These are phyloP conservation scores for Caloenas nicobarica DNA, from an alignment of 2,113 vertebrate genomes.

Conservation along the genomic window DNA sequence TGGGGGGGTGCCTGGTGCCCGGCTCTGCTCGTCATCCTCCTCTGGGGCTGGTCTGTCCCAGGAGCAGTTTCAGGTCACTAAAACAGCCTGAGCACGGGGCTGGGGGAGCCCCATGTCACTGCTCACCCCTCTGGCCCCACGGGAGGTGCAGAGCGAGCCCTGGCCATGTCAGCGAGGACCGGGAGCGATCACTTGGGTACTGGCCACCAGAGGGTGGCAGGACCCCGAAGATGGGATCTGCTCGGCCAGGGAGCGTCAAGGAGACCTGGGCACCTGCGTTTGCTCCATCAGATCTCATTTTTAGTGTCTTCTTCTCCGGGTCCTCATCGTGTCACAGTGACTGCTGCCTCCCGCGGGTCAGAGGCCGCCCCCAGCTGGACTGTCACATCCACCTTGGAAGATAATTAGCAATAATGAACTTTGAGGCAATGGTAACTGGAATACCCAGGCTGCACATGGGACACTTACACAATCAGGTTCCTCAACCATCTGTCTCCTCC, in stretches of 20 bases:
- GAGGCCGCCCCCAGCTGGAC: accelerated
- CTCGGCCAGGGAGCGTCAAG: not conserved
- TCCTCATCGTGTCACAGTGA: not conserved
- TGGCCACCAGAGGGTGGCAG: not conserved
- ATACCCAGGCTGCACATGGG: slow-evolving; percentile 10
- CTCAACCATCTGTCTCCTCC: not conserved
- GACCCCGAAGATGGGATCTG: not conserved
- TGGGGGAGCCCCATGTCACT: accelerated
- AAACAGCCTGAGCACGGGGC: not conserved
- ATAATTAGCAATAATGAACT: slow-evolving; percentile 74
- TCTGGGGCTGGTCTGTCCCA: too few relatives aligned
- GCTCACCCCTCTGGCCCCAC: accelerated
- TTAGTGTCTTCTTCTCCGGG: not conserved
- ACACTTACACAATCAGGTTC: slow-evolving; percentile 39
- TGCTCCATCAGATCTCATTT: not conserved
- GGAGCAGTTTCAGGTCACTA: too few relatives aligned
- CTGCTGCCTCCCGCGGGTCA: not conserved
- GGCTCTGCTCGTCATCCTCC: accelerated
- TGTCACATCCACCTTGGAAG: not conserved
- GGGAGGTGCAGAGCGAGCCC: not conserved
- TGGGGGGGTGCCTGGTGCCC: too few relatives aligned
- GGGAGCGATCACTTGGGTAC: too few relatives aligned
- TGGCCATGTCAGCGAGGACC: not conserved
- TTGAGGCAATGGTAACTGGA: not conserved
- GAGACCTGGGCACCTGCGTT: not conserved